Evolutionary conservation across 2,797 vertebrate genomes (phyloP), one percentile per base, ranked within the genome.

Genomic region (Chelon labrosus): DNA sequence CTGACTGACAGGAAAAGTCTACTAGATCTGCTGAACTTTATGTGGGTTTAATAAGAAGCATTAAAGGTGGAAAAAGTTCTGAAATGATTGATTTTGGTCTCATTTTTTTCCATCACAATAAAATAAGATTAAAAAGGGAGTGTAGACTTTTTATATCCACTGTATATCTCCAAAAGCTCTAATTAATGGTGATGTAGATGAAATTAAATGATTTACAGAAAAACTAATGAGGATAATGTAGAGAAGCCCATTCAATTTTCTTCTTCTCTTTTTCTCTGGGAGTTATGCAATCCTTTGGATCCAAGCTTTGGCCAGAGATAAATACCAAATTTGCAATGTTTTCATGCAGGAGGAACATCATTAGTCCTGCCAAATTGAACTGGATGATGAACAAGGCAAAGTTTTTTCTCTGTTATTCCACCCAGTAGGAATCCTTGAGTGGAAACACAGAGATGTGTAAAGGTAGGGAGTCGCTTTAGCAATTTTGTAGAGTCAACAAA

Each of bases 401-500:
- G 56, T 55, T 60, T 47, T 64, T 62, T 13, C 47, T 64, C 64
- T 66, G 22, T 65, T 73, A 35, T 56, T 67, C 63, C 41, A 10
- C 58, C 64, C 60, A 65, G 68, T 58, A 65, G 27, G 63, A 73
- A 66, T 61, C 5, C 61, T 66, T 54, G 65, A 83, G 54, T 67
- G 63, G 44, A 65, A 73, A 62, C 61, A 64, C 10, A 5, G 55
- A 77, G 69, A 80, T 44, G 20, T 46, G 65, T 27, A 31, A 56
- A 79, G 39, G 50, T 69, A 64, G 55, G 62, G 56, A 74, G 79
- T 61, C 69, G 75, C 70, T 84, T 57, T 53, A 64, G 46, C 65
- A 68, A 58, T 77, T 70, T 46, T 70, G 83, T 50, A 63, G 58
- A 60, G 77, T 74, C 73, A 86, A 87, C 77, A 78, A 53, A 68